These are phyloP conservation scores for Rhinatrema bivittatum DNA, from an alignment of 2,797 vertebrate genomes.

Conservation along the genomic window DNA sequence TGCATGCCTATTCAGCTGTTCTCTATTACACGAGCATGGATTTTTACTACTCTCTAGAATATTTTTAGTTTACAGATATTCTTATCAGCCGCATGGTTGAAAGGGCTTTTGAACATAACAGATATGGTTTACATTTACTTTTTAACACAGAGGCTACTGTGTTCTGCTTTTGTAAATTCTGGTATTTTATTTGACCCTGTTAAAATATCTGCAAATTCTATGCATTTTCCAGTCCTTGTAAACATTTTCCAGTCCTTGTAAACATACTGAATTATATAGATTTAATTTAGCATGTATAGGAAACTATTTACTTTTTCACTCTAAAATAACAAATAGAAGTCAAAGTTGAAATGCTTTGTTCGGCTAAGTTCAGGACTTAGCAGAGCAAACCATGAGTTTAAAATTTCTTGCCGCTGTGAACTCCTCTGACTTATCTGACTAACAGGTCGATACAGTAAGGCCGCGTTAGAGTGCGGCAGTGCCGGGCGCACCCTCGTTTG, in stretches of 20 bases:
- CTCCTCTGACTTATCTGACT: no score
- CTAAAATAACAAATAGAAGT: not conserved
- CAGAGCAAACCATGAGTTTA: no score
- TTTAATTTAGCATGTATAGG: not conserved
- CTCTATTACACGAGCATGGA: not conserved
- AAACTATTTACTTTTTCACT: no score
- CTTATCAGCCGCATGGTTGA: conserved; percentile 1
- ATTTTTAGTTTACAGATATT: conserved; percentile 6
- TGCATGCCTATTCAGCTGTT: no score
- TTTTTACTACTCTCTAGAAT: not conserved
- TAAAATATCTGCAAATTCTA: not conserved
- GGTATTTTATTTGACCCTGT: conserved; percentile 2
- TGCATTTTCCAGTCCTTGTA: not conserved
- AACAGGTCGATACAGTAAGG: no score
- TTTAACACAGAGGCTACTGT: not conserved
- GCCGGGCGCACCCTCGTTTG: no score
- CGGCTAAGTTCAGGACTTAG: no score
- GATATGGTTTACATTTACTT: conserved; percentile 5
- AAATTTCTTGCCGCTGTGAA: no score
- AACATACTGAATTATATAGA: not conserved
- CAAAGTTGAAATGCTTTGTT: no score
- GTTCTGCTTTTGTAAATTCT: not conserved
- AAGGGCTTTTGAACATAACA: not conserved
- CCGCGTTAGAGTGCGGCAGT: no score
- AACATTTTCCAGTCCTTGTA: not conserved